Base-by-base conservation (phyloP, 2,797 vertebrate species). In the Dendrocincla tyrannina region DNA sequence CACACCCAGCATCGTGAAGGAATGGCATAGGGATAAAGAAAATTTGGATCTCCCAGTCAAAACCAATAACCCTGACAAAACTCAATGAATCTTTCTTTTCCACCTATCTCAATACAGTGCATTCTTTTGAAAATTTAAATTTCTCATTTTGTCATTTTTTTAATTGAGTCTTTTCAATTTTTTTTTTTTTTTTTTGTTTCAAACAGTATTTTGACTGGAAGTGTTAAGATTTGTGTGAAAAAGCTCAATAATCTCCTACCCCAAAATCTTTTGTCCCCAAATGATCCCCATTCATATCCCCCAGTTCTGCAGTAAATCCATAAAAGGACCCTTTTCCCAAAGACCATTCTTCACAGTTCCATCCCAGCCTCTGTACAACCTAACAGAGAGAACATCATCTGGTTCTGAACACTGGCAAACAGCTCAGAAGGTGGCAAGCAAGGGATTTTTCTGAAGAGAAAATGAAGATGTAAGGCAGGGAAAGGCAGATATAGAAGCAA, bases 1-100 rank as follows among this genome's bases (percentile, higher is more conserved):
- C 6, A 8, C 7, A 30, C 2, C 3, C 16, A 74, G 14, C 1
- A 2, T 13, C 1, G 0, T 14, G 33, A 87, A 90, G 42, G 30
- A 87, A 84, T 44, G 20, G 12, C 33, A 49, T 8, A 59, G 24
- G 15, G 27, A 27, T 52, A 70, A 85, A 68, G 17, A 80, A 15
- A 85, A 80, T 62, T 74, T 68, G 23, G 2, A 28, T 87, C 23
- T 88, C 17, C 49, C 24, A 33, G 44, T 63, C 33, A 88, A 89
- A 89, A 58, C 17, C 25, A 77, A 53, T 11, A 44, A 35, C 78
- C 72, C 33, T 53, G 39, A 44, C 39, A 75, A 82, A 87, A 66
- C 14, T 35, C 18, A 20, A 1, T 14, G 5, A 70, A 35, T 62
- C 13, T 13, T 13, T 77, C 8, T 74, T 46, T 77, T 72, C n/a